Conservation (phyloP, 2,797 vertebrate species). For the Avahi laniger region DNA sequence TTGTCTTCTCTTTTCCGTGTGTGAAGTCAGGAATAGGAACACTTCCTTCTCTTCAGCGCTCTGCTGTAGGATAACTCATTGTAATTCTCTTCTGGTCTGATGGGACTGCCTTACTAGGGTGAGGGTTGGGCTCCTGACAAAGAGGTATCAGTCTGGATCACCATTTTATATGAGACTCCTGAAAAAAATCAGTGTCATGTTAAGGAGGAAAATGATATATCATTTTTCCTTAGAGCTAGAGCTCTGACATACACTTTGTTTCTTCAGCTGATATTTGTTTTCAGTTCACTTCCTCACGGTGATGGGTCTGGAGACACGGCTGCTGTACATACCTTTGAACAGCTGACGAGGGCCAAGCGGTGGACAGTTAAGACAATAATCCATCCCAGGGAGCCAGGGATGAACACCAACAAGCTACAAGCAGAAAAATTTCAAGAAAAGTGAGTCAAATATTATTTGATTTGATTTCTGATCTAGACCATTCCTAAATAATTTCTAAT, state of each 20-base stretch:
- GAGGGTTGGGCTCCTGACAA: background rate
- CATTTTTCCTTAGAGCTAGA: background rate
- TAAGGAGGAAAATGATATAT: background rate
- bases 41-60: background rate
- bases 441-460: background rate
- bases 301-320: background rate
- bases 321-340: background rate
- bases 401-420: background rate
- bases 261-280: background rate
- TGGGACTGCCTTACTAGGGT: background rate
- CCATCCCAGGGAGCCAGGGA: background rate
- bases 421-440: conserved; percentile 25
- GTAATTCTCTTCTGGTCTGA: background rate
- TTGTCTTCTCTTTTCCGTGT: background rate
- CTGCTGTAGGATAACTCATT: background rate
- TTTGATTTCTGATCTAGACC: background rate
- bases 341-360: background rate
- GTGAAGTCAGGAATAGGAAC: background rate
- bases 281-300: background rate
- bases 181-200: background rate
- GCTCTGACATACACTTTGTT: background rate
- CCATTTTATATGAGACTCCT: background rate
- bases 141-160: background rate
- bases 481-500: background rate
- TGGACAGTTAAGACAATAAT: background rate